Base-by-base conservation (phyloP, 2,113 vertebrate genomes). In the Nothobranchius kuhntae region DNA sequence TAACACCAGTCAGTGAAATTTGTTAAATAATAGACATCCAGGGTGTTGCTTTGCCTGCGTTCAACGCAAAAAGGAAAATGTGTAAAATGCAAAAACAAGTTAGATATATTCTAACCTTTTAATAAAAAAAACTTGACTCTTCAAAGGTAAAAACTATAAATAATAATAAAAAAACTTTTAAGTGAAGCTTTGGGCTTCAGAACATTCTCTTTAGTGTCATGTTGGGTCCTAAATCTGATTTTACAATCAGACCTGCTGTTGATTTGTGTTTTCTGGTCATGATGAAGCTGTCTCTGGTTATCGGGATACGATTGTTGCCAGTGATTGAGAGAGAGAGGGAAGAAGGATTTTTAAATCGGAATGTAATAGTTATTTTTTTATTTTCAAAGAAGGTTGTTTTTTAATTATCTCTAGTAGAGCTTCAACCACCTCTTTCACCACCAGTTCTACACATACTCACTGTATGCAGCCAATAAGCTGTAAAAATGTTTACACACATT, bases 81-180 rank as follows among this genome's bases (percentile, higher is more conserved):
- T 9, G 9, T 40, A 40, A 40, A 40, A 40, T 40, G 38, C 4
- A 9, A 40, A 3, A 4, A 40, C 3, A 40, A 40, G 6, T 40
- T 40, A 40, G 38, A 40, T 9, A 40, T 3, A 6, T 7, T 40
- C 38, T 40, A 40, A 47, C 45, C 6, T 47, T 47, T 47, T 14
- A 4, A 14, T 7, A 40, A 40, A 40, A 7, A 7, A 40, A 40
- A 40, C 38, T 40, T 40, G 3, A 7, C 38, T 40, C 38, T 7
- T 40, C 7, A 40, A 45, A 45, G 11, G 44, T 69, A 87, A 84
- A 67, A 68, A 50, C 84, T 83, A 79, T 81, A 86, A 80, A 82
- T 90, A 88, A 40, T 40, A 40, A 21, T 21, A 40, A 40, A 7
- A 87, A 83, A 63, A 80, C 46, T 56, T 55, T 26, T 66, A 8